Evolutionary conservation across 2,797 vertebrate genomes (phyloP).

Genomic region (Carduelis carduelis): DNA sequence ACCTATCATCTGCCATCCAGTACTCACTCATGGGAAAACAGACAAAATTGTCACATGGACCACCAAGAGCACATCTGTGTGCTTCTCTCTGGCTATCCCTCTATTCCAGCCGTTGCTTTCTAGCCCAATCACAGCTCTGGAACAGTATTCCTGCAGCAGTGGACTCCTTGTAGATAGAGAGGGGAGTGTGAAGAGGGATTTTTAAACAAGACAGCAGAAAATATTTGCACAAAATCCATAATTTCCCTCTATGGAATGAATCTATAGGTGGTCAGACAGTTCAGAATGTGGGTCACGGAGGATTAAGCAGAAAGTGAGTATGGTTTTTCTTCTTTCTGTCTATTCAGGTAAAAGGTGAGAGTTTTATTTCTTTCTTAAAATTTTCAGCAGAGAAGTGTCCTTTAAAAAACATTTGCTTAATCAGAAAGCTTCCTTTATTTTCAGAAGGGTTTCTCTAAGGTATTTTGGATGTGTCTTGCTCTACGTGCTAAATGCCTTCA

Average conservation of each 20-base stretch:
- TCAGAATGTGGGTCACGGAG: neutral
- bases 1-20: neutral
- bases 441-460: neutral
- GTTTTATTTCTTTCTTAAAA: neutral
- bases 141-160: neutral
- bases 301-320: neutral
- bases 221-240: neutral
- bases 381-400: neutral
- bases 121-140: neutral
- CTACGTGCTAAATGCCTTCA: neutral
- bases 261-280: neutral
- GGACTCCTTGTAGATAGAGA: neutral
- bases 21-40: neutral
- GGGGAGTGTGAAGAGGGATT: neutral
- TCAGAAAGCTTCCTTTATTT: neutral
- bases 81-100: accelerated
- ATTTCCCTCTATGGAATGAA: neutral
- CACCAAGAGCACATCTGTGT: neutral
- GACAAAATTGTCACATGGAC: neutral
- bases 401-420: neutral
- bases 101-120: neutral
- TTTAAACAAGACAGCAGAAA: neutral
- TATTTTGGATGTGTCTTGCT: neutral
- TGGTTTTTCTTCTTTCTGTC: neutral
- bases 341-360: neutral